A percentile compares a stretch with the other conserved stretches of the same genome.
Conservation (phyloP, 1,140 invertebrate genomes). For the Cydia strobilella region DNA sequence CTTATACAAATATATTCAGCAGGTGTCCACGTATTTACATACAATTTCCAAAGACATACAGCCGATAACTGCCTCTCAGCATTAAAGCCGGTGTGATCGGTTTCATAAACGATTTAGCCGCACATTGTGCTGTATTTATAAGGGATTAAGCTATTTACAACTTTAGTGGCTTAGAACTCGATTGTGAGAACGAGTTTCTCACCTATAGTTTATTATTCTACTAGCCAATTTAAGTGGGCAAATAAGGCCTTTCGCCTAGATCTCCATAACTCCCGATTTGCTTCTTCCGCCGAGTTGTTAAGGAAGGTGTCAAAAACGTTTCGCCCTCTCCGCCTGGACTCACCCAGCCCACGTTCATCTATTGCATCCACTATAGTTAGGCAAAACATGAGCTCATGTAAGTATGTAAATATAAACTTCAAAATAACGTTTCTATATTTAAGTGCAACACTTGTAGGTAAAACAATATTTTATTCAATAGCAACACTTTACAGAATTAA, state of each 20-base stretch:
- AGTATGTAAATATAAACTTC: neutral
- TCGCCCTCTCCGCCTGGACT: too few relatives aligned
- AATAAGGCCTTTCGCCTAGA: too few relatives aligned
- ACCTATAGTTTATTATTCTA: neutral
- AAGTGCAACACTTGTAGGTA: neutral
- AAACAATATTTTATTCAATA: slow-evolving; percentile 27
- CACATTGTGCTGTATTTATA: slow-evolving; percentile 11
- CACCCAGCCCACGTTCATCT: too few relatives aligned
- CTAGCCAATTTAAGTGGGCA: neutral
- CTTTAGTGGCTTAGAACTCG: neutral
- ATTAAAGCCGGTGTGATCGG: slow-evolving; percentile 62
- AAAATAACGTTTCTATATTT: neutral
- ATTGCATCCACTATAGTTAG: too few relatives aligned
- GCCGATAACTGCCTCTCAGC: slow-evolving; percentile 65
- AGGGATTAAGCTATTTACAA: slow-evolving; percentile 6
- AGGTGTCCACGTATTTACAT: slow-evolving; percentile 78
- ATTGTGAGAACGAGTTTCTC: neutral
- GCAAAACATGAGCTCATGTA: neutral
- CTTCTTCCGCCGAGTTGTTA: too few relatives aligned
- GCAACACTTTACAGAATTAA: slow-evolving; percentile 36
- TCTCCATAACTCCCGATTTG: too few relatives aligned
- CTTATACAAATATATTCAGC: slow-evolving; percentile 75
- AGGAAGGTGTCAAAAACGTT: too few relatives aligned
- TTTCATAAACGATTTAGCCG: slow-evolving; percentile 48
- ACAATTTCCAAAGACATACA: slow-evolving; percentile 72